phyloP scores from a whole-genome alignment of 2,797 vertebrate genomes.

The Ptychadena robeensis region DNA sequence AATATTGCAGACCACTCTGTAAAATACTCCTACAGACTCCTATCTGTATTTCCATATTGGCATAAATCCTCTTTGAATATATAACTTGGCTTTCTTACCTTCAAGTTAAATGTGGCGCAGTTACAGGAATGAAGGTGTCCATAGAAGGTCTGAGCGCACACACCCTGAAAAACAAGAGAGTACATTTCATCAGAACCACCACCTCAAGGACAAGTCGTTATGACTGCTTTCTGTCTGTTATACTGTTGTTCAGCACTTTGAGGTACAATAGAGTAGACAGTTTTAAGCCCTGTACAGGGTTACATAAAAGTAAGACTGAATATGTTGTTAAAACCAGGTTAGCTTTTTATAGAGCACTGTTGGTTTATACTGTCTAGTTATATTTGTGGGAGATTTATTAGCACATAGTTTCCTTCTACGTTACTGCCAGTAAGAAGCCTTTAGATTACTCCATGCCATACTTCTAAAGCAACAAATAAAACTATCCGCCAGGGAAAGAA shows the following conservation, averaged over 20 bases:
- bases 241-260: not conserved
- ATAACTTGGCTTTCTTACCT: slow-evolving; percentile 60
- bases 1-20: too few species aligned
- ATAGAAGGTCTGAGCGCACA: slow-evolving; percentile 74
- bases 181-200: not conserved
- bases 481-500: too few species aligned
- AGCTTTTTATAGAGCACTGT: slow-evolving; percentile 8
- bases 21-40: too few species aligned
- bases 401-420: not conserved
- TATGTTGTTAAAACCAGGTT: not conserved
- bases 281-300: not conserved
- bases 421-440: not conserved
- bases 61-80: not conserved
- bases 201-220: not conserved
- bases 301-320: not conserved
- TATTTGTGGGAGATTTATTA: slow-evolving; percentile 23
- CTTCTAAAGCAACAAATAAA: not conserved
- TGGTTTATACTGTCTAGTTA: not conserved
- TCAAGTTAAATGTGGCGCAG: slow-evolving; percentile 73
- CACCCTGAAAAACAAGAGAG: slow-evolving; percentile 65
- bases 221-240: not conserved
- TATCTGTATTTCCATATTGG: not conserved
- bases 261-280: not conserved
- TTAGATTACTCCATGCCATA: not conserved
- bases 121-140: slow-evolving; percentile 83